Conservation (phyloP, 2,113 vertebrate species). For the Sus scrofa region T2T-Sscrofa CM000824.6:88787501-88788000, state of each 20-base stretch:
- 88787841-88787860: background rate
- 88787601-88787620: background rate
- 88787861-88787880: background rate
- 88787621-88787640: background rate
- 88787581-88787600: background rate
- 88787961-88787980: background rate
- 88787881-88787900: background rate
- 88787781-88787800: background rate
- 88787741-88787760: background rate
- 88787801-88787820: background rate
- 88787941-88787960: background rate
- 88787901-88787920: background rate
- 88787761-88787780: slow-evolving; percentile 17
- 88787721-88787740: background rate
- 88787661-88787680: background rate
- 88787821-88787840: slow-evolving; percentile 11
- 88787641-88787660: background rate
- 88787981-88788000: background rate
- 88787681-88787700: background rate
- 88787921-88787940: background rate
- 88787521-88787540: background rate
- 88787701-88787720: background rate
- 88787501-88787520: background rate
- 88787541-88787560: background rate
- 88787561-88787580: background rate